Percentiles rank a stretch among this genome's conserved stretches.
Conservation (phyloP, 2,113 vertebrate genomes). For the Bothrops jararaca region DNA sequence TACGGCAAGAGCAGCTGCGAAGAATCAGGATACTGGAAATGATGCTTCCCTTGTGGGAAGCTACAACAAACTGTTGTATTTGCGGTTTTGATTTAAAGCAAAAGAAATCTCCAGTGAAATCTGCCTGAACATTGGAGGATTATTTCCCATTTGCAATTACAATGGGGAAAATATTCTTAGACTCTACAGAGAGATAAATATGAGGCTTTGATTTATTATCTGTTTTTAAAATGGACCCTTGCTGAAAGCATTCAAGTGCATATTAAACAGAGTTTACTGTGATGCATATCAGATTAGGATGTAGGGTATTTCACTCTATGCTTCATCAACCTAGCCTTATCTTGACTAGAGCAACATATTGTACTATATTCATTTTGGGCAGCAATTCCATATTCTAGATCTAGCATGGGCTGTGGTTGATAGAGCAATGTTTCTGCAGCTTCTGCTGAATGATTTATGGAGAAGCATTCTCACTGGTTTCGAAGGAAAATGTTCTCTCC, state of each 20-base stretch:
- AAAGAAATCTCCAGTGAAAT: conserved; percentile 57
- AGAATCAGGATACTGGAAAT: conserved; percentile 59
- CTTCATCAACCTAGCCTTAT: conserved; percentile 53
- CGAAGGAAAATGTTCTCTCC: conserved; percentile 56
- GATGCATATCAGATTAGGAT: conserved; percentile 56
- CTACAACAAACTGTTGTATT: conserved; percentile 68
- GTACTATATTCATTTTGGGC: conserved; percentile 43
- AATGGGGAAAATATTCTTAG: conserved; percentile 65
- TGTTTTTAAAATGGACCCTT: conserved; percentile 55
- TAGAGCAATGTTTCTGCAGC: conserved; percentile 41
- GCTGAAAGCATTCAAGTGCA: conserved; percentile 45
- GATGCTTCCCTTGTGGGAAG: conserved; percentile 47
- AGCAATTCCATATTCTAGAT: conserved; percentile 47
- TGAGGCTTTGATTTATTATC: conserved; percentile 56
- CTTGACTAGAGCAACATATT: conserved; percentile 41
- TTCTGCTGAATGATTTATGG: conserved; percentile 63
- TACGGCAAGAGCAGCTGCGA: conserved; percentile 63
- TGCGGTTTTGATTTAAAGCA: conserved; percentile 66
- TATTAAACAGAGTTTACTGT: conserved; percentile 62
- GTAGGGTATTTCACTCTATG: conserved; percentile 56
- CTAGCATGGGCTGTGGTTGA: conserved; percentile 43
- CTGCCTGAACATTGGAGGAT: conserved; percentile 51
- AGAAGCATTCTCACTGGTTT: conserved; percentile 51
- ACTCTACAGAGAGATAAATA: conserved; percentile 54
- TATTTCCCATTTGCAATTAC: conserved; percentile 66